These are phyloP conservation scores for Anisognathus igniventris DNA, from an alignment of 2,797 vertebrate genomes.

Conservation along the genomic window DNA sequence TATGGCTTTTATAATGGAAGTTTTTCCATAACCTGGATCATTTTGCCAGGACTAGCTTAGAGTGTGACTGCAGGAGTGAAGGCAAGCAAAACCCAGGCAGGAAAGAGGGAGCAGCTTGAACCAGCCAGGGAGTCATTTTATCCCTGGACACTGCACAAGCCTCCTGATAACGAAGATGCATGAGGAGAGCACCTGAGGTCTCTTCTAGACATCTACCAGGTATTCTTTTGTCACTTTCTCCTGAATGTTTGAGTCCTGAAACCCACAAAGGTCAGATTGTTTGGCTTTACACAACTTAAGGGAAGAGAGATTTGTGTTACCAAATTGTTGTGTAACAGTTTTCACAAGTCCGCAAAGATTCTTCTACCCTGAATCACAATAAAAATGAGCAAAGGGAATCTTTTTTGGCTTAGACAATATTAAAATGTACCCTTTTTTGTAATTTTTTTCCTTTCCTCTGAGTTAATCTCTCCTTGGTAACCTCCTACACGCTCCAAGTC, in stretches of 20 bases:
- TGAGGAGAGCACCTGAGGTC: neutral
- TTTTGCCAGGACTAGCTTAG: neutral
- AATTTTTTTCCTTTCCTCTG: neutral
- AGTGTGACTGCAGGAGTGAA: neutral
- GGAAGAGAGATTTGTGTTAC: neutral
- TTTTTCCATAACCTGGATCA: neutral
- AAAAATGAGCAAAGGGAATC: neutral
- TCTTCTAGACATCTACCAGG: neutral
- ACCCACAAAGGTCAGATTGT: neutral
- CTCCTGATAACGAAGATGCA: neutral
- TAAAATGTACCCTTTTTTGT: neutral
- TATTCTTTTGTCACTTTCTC: neutral
- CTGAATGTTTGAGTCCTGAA: neutral
- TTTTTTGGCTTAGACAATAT: neutral
- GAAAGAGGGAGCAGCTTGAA: neutral
- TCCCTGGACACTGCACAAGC: neutral
- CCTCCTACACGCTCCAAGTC: conserved; percentile 17
- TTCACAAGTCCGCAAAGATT: neutral
- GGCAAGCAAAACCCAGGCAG: fast-evolving
- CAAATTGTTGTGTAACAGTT: neutral
- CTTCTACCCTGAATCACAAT: neutral
- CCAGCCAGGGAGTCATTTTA: neutral
- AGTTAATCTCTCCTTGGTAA: conserved; percentile 33
- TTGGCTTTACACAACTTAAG: neutral
- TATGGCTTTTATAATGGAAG: neutral